phyloP scores from a whole-genome alignment of 2,797 vertebrate species.

The Clamator glandarius region DNA sequence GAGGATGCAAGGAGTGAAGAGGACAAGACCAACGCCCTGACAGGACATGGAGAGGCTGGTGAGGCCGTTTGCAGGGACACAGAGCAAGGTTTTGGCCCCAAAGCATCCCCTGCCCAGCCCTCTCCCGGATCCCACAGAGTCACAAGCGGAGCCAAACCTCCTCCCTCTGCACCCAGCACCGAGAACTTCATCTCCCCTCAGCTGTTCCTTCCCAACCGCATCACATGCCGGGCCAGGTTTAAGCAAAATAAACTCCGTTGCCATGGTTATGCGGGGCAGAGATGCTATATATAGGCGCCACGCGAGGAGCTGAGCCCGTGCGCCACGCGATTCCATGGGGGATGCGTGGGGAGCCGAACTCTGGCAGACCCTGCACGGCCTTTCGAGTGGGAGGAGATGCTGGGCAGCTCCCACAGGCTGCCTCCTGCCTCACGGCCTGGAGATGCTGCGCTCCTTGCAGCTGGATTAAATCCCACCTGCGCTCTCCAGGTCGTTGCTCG shows the following conservation, averaged over 20 bases:
- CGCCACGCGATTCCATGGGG: not conserved
- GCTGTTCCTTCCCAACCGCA: constrained; percentile 25
- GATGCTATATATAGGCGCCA: constrained; percentile 28
- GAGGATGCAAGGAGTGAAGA: rapidly evolving
- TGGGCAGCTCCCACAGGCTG: not conserved
- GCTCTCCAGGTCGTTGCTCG: no score
- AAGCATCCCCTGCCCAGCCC: not conserved
- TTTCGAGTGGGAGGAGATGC: rapidly evolving
- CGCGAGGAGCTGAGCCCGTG: not conserved
- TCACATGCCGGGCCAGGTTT: constrained; percentile 43
- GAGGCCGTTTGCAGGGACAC: not conserved
- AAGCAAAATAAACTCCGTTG: constrained; percentile 48
- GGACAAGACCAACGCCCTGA: not conserved
- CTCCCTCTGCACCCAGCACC: not conserved
- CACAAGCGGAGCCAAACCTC: not conserved
- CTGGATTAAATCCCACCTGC: not conserved
- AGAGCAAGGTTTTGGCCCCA: rapidly evolving
- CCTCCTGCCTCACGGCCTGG: rapidly evolving
- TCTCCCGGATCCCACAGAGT: rapidly evolving
- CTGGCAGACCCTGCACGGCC: not conserved
- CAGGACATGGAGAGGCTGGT: rapidly evolving
- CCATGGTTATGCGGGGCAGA: constrained; percentile 36
- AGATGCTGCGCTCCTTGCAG: not conserved
- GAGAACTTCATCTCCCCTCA: not conserved
- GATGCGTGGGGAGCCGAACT: not conserved